phyloP scores from a whole-genome alignment of 2,113 vertebrate genomes.

The Varanus komodoensis region DNA sequence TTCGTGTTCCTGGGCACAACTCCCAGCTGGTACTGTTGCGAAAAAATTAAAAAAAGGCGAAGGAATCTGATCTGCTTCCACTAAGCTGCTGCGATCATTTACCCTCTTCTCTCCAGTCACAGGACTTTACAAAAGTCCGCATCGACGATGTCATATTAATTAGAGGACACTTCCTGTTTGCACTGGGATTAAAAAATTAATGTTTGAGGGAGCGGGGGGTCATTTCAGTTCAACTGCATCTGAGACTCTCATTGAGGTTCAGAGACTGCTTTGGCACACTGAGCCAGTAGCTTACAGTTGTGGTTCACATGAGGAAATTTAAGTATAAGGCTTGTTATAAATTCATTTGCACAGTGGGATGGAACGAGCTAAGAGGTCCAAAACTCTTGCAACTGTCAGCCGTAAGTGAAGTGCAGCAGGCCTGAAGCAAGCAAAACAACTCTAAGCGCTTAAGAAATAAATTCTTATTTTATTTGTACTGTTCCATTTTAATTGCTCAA shows the following conservation, averaged over 20 bases:
- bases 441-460: neutral
- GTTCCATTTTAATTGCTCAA: neutral
- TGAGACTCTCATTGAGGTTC: neutral
- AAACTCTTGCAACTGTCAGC: neutral
- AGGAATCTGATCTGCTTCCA: neutral
- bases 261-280: neutral
- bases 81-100: neutral
- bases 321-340: neutral
- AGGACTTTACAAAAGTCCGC: neutral
- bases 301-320: too few species aligned
- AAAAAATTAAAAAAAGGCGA: neutral
- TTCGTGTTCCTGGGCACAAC: fast-evolving
- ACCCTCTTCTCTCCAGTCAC: neutral
- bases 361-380: neutral
- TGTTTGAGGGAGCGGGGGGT: too few species aligned
- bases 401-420: neutral
- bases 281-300: neutral
- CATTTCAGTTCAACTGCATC: too few species aligned
- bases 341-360: neutral
- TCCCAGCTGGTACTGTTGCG: fast-evolving
- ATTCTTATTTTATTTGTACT: neutral
- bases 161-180: neutral
- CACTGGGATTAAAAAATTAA: too few species aligned
- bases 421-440: too few species aligned
- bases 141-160: neutral